Percentiles rank a stretch among this genome's conserved stretches.
phyloP scores from a whole-genome alignment of 2,888 invertebrate genomes.

The Nephrotoma flavescens region DNA sequence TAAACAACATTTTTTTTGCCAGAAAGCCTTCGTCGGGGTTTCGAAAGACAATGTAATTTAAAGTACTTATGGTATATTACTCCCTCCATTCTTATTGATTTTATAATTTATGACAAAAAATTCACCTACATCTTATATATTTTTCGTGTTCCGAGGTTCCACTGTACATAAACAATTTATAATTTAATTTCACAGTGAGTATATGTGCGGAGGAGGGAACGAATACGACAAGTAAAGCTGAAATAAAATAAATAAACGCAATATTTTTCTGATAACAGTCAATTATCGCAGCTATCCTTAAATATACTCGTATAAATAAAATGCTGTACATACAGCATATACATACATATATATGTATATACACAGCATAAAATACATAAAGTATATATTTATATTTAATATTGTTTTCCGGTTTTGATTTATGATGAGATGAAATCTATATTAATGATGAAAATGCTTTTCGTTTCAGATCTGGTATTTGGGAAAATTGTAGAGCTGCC shows the following conservation, averaged over 20 bases:
- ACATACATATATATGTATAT: too few relatives aligned
- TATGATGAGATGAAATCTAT: constrained; percentile 2
- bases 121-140: not conserved
- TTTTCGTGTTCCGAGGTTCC: not conserved
- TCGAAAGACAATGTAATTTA: too few relatives aligned
- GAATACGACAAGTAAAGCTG: not conserved
- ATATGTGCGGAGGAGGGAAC: not conserved
- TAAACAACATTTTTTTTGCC: too few relatives aligned
- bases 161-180: not conserved
- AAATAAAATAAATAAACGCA: not conserved
- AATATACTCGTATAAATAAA: not conserved
- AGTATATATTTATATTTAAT: not conserved
- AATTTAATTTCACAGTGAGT: not conserved
- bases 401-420: constrained; percentile 3
- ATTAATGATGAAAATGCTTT: not conserved
- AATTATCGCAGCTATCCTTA: constrained; percentile 1
- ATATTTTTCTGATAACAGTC: constrained; percentile 4
- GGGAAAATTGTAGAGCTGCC: constrained; percentile 90
- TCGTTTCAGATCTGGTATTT: constrained; percentile 62
- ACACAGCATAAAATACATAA: not conserved
- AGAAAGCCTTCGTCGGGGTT: too few relatives aligned
- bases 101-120: too few relatives aligned
- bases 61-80: too few relatives aligned
- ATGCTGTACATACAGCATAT: not conserved
- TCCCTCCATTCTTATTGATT: too few relatives aligned